A percentile compares a stretch with the other conserved stretches of the same genome.
Conservation (phyloP, 2,113 vertebrate species). For the Calyptommatus sinebrachiatus region DNA sequence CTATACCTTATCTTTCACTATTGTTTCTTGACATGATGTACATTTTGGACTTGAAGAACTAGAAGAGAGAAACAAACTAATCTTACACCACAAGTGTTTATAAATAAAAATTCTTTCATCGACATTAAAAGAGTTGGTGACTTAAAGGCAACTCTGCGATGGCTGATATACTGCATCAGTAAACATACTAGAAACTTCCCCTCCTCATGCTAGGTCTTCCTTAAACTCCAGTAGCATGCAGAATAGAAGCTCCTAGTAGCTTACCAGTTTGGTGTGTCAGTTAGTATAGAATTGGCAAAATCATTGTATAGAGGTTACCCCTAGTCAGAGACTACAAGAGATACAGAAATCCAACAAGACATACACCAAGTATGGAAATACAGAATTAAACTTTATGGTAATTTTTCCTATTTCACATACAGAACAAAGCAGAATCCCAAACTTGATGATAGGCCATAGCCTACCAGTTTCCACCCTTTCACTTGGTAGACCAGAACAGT, state of each 20-base stretch:
- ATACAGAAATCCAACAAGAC: not conserved
- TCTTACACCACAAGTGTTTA: not conserved
- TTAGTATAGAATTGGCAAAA: not conserved
- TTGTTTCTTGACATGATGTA: constrained; percentile 77
- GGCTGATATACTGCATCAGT: too few species aligned
- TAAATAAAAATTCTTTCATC: not conserved
- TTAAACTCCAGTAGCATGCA: too few species aligned
- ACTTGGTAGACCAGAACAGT: not conserved
- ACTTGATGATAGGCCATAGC: not conserved
- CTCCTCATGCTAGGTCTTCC: too few species aligned
- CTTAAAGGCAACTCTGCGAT: too few species aligned
- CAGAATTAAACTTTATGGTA: not conserved
- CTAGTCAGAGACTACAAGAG: not conserved
- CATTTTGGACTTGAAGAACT: constrained; percentile 77
- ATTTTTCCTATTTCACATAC: not conserved
- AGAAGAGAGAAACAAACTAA: constrained; percentile 44
- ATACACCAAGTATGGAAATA: not conserved
- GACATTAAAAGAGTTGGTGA: not conserved
- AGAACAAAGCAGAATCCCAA: not conserved
- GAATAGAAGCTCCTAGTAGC: too few species aligned
- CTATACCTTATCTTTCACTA: constrained; percentile 79
- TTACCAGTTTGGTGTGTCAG: too few species aligned
- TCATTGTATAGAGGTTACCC: not conserved
- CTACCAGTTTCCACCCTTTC: not conserved
- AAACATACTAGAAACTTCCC: too few species aligned